Base-by-base conservation (phyloP, 2,888 invertebrate genomes). In the Drosophila nr. perissopoda region DNA sequence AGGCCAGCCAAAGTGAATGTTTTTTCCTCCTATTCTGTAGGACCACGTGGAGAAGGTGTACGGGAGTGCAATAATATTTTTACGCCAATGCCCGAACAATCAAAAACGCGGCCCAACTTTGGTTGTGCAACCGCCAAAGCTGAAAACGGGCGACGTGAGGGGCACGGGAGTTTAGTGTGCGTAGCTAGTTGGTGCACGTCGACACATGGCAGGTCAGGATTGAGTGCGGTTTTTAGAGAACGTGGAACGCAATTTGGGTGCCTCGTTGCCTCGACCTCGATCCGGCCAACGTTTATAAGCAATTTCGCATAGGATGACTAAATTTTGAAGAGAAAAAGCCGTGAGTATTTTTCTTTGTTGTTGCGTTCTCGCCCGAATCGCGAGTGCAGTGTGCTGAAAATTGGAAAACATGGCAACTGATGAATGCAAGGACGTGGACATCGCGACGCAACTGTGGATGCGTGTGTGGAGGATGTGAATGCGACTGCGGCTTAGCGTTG, bases 261-360 rank as follows among this genome's bases (percentile, higher is more conserved):
- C 16, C 45, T 25, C 25, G 45, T 25, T 45, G 45, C 38, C 38
- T 38, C 56, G n/a, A 18, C 54, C 36, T 10, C 38, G 58, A 45
- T 45, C n/a, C 53, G 40, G 49, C 56, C 27, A 59, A 53, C 69
- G 74, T 76, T 79, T 91, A 89, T 91, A 89, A 90, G 88, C 87
- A 89, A 90, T 91, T 91, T 89, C 83, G 90, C 83, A 85, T 81
- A 86, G 84, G 91, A 89, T 88, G 89, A 80, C 90, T 87, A 86
- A 87, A 89, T 85, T 90, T 82, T 77, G 70, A 29, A 73, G 82
- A 76, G 68, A 76, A 81, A 76, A 83, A 80, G 73, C 76, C 68
- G 73, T 71, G 72, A 76, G 76, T 80, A 74, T 80, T 85, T 87
- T 83, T 75, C 80, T 83, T 80, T 84, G 78, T 74, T 83, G 73